Evolutionary conservation across 2,113 vertebrate genomes (phyloP).

Genomic region (Muntiacus reevesi): DNA sequence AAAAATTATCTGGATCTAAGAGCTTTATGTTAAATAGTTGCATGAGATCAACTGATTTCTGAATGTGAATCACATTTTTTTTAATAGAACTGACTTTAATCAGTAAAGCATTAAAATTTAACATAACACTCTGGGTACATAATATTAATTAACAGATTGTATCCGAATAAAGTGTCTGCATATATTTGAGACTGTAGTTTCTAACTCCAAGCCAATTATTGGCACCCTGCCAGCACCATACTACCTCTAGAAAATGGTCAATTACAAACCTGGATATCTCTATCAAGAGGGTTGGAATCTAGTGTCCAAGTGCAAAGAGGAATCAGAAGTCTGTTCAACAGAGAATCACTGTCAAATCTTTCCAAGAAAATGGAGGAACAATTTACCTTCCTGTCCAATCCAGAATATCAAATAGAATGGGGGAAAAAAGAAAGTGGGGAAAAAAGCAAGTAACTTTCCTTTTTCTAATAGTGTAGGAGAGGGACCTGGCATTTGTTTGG

Average conservation of each 20-base stretch:
- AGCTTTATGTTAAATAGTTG: neutral
- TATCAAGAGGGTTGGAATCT: neutral
- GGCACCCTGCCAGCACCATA: neutral
- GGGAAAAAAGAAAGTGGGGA: no score
- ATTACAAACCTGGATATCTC: neutral
- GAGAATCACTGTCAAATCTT: neutral
- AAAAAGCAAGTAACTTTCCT: neutral
- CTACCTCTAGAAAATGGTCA: neutral
- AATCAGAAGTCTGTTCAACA: neutral
- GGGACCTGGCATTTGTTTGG: neutral
- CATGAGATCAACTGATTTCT: neutral
- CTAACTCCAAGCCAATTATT: neutral
- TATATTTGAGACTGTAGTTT: neutral
- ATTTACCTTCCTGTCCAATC: neutral
- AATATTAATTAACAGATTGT: slow-evolving; percentile 29
- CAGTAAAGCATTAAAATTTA: slow-evolving; percentile 28
- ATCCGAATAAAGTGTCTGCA: neutral
- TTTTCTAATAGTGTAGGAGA: neutral
- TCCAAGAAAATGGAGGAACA: neutral
- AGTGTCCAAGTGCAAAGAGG: neutral
- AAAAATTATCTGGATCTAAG: neutral
- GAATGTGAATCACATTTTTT: neutral
- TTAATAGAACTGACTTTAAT: slow-evolving; percentile 26
- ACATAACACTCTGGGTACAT: neutral
- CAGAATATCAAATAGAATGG: neutral